A percentile compares a stretch with the other conserved stretches of the same genome.
Evolutionary conservation across 2,888 invertebrate species (phyloP).

Genomic region (Vandiemenella viatica): DNA sequence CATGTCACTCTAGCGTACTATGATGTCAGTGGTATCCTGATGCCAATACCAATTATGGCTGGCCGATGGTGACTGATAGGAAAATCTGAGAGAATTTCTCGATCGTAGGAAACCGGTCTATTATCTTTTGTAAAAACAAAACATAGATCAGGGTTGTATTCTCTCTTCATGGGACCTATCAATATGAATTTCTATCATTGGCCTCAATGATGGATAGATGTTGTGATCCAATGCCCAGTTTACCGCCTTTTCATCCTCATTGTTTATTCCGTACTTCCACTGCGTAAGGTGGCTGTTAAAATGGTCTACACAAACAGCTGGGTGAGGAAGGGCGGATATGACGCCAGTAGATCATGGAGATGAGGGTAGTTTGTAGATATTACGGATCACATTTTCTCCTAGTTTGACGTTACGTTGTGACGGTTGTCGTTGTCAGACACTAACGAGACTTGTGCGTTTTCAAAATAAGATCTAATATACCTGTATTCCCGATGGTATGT

Average conservation of each 20-base stretch:
- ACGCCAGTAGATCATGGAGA: too few relatives aligned
- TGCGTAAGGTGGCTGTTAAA: not conserved
- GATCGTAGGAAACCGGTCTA: not conserved
- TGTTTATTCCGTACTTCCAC: not conserved
- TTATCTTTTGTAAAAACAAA: not conserved
- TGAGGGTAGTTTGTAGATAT: too few relatives aligned
- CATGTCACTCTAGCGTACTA: not conserved
- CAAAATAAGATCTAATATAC: too few relatives aligned
- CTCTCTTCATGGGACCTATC: not conserved
- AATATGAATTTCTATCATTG: not conserved
- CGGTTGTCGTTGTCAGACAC: too few relatives aligned
- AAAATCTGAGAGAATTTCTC: not conserved
- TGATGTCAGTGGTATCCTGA: not conserved
- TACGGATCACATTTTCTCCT: too few relatives aligned
- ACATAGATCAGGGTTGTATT: not conserved
- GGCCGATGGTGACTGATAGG: not conserved
- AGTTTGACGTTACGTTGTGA: too few relatives aligned
- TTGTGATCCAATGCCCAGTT: not conserved
- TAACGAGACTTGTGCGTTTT: too few relatives aligned
- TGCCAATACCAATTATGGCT: not conserved
- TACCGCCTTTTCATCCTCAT: not conserved
- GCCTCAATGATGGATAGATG: not conserved
- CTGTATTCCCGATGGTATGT: too few relatives aligned
- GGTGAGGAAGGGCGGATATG: too few relatives aligned
- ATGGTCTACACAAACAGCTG: not conserved